Evolutionary conservation across 2,797 vertebrate species (phyloP), one percentile per base, ranked within the genome.

Genomic region (Clarias fuscus): DNA sequence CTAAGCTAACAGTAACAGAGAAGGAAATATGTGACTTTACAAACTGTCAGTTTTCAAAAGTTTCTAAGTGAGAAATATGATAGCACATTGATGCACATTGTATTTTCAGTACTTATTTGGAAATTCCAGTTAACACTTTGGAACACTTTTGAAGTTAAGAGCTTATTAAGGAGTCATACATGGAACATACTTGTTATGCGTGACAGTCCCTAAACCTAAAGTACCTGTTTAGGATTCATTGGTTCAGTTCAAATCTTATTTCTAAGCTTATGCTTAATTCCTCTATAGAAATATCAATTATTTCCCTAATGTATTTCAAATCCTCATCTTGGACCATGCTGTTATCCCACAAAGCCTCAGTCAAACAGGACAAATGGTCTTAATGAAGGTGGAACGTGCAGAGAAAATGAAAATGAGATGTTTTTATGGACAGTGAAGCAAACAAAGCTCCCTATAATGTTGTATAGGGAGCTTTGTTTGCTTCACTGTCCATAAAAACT

Each of bases 251-350:
- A 88, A 92, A 94, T 93, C 91, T 90, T 92, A 95, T 95, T 95
- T 94, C 90, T 86, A 88, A 93, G 95, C 95, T 96, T 96, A 96
- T 89, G 94, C 93, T 93, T 96, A 96, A 96, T 96, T 93, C 96
- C 95, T 92, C 91, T 93, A 95, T 95, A 96, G 96, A 95, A 97
- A 96, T 95, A 96, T 95, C 92, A 95, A 96, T 96, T 96, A 95
- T 96, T 95, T 96, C 95, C 30, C 94, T 94, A 94, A 93, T 93
- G 94, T 95, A 93, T 93, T 92, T 91, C 83, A 96, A 96, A 96
- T 96, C 95, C 95, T 92, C 94, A 93, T 91, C 64, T 95, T 96
- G 71, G n/a, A 95, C 94, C 95, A 90, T 92, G 93, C 94, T 94
- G 93, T 92, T 90, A 92, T 91, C 90, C 92, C 93, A 92, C 93